Conservation (phyloP, 2,888 invertebrate genomes). For the Deilephila porcellus region DNA sequence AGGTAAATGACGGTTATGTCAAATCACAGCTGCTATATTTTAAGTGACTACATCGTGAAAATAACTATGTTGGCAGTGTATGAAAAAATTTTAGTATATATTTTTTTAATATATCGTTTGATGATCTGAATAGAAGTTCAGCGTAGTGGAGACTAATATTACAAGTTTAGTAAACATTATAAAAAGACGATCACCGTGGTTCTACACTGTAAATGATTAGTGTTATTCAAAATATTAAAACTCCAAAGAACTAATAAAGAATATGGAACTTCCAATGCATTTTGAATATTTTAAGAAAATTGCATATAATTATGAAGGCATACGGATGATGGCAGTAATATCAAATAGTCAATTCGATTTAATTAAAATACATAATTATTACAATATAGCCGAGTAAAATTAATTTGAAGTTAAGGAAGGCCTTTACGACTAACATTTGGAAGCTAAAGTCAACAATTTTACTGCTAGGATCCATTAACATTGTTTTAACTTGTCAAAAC, state of each 20-base stretch:
- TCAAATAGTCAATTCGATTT: too few species aligned
- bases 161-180: not conserved
- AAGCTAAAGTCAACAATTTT: slow-evolving; percentile 2
- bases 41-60: slow-evolving; percentile 4
- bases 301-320: too few species aligned
- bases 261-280: too few species aligned
- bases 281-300: too few species aligned
- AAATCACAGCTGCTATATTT: slow-evolving; percentile 6
- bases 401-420: not conserved
- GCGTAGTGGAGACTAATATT: not conserved
- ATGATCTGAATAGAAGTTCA: not conserved
- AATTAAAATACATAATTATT: too few species aligned
- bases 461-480: not conserved
- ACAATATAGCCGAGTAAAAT: not conserved
- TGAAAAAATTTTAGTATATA: not conserved
- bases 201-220: not conserved
- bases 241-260: too few species aligned
- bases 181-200: not conserved
- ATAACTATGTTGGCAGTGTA: slow-evolving; percentile 5
- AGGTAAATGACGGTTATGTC: slow-evolving; percentile 15
- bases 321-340: too few species aligned
- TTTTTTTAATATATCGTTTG: not conserved
- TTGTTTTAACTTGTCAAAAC: slow-evolving; percentile 6
- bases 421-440: not conserved
- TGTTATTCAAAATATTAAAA: not conserved